Percentiles rank a stretch among this genome's conserved stretches.
Evolutionary conservation across 2,888 invertebrate genomes (phyloP).

Genomic region (Sphaerophoria rueppellii): DNA sequence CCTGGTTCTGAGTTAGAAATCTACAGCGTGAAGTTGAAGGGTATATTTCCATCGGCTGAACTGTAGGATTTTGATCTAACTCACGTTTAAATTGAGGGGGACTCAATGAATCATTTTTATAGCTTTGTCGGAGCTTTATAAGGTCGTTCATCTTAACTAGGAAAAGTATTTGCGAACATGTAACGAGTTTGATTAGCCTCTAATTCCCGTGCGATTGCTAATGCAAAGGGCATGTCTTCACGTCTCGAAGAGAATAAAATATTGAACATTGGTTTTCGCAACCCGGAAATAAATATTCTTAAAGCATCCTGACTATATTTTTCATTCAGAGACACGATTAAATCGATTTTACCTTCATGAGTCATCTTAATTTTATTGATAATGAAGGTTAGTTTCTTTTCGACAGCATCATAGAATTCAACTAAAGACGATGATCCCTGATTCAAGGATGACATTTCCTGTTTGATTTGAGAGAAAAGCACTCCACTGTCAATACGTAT

Average conservation of each 20-base stretch:
- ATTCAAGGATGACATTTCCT: conserved; percentile 47
- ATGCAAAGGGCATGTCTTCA: conserved; percentile 40
- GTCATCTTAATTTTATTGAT: conserved; percentile 72
- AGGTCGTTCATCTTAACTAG: conserved; percentile 21
- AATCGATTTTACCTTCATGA: no score
- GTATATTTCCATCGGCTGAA: conserved; percentile 14
- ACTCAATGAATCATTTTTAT: conserved; percentile 14
- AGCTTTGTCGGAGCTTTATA: background rate
- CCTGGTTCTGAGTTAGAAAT: background rate
- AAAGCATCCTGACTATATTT: conserved; percentile 65
- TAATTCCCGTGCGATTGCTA: conserved; percentile 39
- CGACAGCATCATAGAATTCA: no score
- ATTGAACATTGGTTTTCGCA: conserved; percentile 49
- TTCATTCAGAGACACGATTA: conserved; percentile 60
- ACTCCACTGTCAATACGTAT: no score
- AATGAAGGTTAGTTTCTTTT: conserved; percentile 1
- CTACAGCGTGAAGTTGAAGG: conserved; percentile 3
- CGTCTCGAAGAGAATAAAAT: conserved; percentile 58
- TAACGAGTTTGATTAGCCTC: conserved; percentile 26
- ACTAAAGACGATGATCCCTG: background rate
- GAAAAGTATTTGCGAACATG: conserved; percentile 27
- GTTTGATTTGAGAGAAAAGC: conserved; percentile 25
- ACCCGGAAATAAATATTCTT: conserved; percentile 40
- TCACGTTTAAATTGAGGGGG: conserved; percentile 14
- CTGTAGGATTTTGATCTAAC: background rate